phyloP scores from a whole-genome alignment of 2,888 invertebrate species.

The Fragum whitleyi region DNA sequence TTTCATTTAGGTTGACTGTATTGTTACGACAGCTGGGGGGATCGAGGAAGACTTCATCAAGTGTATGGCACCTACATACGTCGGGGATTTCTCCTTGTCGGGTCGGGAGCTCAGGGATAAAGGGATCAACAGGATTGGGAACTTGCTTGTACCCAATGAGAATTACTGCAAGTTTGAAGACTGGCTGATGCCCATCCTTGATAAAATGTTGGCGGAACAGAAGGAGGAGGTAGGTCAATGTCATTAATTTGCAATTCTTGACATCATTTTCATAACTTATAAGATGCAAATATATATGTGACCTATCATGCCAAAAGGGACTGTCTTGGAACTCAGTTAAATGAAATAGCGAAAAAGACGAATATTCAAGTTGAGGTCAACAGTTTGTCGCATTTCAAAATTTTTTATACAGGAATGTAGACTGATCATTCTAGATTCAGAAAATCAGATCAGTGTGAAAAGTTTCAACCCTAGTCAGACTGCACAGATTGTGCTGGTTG shows the following conservation, averaged over 20 bases:
- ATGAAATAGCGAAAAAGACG: background rate
- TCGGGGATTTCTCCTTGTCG: slow-evolving; percentile 95
- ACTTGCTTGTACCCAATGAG: slow-evolving; percentile 98
- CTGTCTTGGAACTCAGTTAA: background rate
- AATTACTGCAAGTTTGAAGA: slow-evolving; percentile 99
- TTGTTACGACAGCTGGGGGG: slow-evolving; percentile 99
- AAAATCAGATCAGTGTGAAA: no score
- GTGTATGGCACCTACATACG: slow-evolving; percentile 96
- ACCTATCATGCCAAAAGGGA: no score
- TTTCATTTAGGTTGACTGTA: slow-evolving; percentile 92
- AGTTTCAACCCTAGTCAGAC: no score
- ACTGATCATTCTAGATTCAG: no score
- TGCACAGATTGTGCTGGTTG: no score
- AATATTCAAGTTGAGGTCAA: background rate
- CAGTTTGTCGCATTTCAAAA: no score
- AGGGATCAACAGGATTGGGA: slow-evolving; percentile 96
- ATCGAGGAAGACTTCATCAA: slow-evolving; percentile 99
- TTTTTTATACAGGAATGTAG: no score
- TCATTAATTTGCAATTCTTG: no score
- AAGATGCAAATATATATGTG: no score
- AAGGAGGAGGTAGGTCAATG: slow-evolving; percentile 87
- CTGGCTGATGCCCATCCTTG: slow-evolving; percentile 97
- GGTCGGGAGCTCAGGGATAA: slow-evolving; percentile 91
- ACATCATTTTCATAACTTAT: no score
- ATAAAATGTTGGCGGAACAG: slow-evolving; percentile 96